Evolutionary conservation across 2,113 vertebrate species (phyloP).

Genomic region (Arothron firmamentum): DNA sequence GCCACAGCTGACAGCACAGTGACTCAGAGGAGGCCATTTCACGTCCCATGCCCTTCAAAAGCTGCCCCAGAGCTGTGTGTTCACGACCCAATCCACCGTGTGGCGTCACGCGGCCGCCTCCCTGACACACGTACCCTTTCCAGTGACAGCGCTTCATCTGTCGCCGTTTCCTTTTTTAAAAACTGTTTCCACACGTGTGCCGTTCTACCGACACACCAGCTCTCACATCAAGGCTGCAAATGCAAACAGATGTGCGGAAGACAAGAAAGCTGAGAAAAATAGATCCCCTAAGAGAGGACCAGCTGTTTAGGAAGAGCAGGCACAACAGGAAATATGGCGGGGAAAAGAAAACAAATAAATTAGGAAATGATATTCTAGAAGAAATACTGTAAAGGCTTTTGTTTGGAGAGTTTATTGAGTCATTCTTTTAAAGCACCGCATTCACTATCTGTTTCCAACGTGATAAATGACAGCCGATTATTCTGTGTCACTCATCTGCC

Average conservation of each 20-base stretch:
- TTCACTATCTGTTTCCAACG: neutral
- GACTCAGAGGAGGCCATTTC: constrained; percentile 26
- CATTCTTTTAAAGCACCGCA: neutral
- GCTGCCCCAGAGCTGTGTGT: constrained; percentile 29
- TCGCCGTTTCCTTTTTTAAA: constrained; percentile 39
- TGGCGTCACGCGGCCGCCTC: constrained; percentile 43
- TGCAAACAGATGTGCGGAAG: constrained; percentile 57
- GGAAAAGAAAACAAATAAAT: constrained; percentile 26
- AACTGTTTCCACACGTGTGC: constrained; percentile 43
- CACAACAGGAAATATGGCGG: constrained; percentile 26
- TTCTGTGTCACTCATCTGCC: neutral
- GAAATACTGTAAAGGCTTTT: neutral
- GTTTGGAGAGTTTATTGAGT: no score
- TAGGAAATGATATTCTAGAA: constrained; percentile 14
- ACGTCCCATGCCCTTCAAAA: constrained; percentile 48
- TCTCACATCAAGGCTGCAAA: constrained; percentile 34
- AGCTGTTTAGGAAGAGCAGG: constrained; percentile 48
- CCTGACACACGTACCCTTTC: constrained; percentile 53
- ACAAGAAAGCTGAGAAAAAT: constrained; percentile 39
- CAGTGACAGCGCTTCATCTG: constrained; percentile 37
- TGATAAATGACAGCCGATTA: neutral
- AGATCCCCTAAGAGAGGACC: constrained; percentile 33
- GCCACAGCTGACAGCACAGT: constrained; percentile 45
- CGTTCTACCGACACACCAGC: constrained; percentile 29
- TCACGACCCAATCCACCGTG: constrained; percentile 49